A percentile compares a stretch with the other conserved stretches of the same genome.
These are phyloP conservation scores for Acipenser oxyrinchus DNA, from an alignment of 2,797 vertebrate genomes.

Conservation along the genomic window DNA sequence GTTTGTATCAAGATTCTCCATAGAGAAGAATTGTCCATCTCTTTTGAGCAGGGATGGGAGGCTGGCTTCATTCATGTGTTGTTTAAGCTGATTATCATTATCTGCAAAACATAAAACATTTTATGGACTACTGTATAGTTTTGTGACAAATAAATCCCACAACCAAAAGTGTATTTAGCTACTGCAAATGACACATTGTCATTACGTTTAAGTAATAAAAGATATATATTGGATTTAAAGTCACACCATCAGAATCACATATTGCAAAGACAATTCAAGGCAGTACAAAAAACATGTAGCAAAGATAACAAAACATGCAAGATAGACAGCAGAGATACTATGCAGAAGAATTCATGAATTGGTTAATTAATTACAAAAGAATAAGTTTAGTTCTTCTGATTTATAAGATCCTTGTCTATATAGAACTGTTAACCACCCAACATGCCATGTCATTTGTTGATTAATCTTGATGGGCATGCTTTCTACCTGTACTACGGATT, in stretches of 20 bases:
- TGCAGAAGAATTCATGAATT: conserved; percentile 2
- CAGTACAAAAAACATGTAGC: conserved; percentile 6
- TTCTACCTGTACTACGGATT: conserved; percentile 67
- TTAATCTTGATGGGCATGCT: conserved; percentile 44
- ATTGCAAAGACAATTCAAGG: not conserved
- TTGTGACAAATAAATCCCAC: no score
- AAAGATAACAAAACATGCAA: conserved; percentile 11
- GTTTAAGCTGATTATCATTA: conserved; percentile 46
- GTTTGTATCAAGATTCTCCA: conserved; percentile 54
- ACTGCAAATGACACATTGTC: not conserved
- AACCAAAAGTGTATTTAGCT: no score
- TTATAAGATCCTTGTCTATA: no score
- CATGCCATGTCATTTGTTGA: conserved; percentile 16
- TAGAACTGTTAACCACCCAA: not conserved
- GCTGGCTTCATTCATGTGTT: conserved; percentile 38
- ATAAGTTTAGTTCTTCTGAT: not conserved
- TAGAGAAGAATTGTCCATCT: conserved; percentile 48
- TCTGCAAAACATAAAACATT: conserved; percentile 34
- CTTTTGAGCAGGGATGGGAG: conserved; percentile 47
- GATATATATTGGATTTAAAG: not conserved
- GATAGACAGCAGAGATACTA: not conserved
- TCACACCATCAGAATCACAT: not conserved
- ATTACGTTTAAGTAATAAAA: not conserved
- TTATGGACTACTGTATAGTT: not conserved
- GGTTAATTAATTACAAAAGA: conserved; percentile 1